Percentiles rank a stretch among this genome's conserved stretches.
Evolutionary conservation across 2,113 vertebrate species (phyloP).

Genomic region (Pica pica): DNA sequence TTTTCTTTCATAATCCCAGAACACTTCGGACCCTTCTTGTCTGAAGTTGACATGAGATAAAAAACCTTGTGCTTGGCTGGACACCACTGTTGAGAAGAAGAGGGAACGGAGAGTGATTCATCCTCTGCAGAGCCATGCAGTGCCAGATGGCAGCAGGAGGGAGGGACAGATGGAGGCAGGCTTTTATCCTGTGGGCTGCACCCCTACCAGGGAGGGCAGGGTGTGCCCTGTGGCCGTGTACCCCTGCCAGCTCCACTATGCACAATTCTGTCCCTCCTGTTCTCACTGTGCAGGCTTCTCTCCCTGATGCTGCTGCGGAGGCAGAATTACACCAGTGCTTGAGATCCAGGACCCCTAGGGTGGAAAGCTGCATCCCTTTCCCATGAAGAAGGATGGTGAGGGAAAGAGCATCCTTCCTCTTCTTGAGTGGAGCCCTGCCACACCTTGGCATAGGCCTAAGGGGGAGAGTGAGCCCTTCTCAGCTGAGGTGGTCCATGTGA

Average conservation of each 20-base stretch:
- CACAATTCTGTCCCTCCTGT: background rate
- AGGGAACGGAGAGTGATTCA: background rate
- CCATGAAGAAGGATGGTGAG: background rate
- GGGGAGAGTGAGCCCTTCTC: background rate
- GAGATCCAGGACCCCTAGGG: background rate
- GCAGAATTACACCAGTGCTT: background rate
- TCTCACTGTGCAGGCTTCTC: background rate
- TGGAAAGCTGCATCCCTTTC: background rate
- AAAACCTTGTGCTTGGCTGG: background rate
- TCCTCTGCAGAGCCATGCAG: background rate
- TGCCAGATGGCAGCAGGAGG: background rate
- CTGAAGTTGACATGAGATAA: background rate
- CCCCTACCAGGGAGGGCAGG: background rate
- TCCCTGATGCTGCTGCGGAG: background rate
- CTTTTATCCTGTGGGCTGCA: background rate
- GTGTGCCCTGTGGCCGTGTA: fast-evolving
- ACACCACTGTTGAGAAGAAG: background rate
- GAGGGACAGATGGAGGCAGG: background rate
- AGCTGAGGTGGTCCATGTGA: fast-evolving
- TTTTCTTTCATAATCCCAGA: background rate
- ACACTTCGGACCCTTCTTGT: background rate
- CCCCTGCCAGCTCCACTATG: background rate
- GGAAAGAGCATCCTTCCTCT: background rate
- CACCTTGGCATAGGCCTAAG: background rate
- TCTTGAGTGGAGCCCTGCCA: background rate